These are phyloP conservation scores for Pipra filicauda DNA, from an alignment of 2,113 vertebrate species.

Conservation along the genomic window DNA sequence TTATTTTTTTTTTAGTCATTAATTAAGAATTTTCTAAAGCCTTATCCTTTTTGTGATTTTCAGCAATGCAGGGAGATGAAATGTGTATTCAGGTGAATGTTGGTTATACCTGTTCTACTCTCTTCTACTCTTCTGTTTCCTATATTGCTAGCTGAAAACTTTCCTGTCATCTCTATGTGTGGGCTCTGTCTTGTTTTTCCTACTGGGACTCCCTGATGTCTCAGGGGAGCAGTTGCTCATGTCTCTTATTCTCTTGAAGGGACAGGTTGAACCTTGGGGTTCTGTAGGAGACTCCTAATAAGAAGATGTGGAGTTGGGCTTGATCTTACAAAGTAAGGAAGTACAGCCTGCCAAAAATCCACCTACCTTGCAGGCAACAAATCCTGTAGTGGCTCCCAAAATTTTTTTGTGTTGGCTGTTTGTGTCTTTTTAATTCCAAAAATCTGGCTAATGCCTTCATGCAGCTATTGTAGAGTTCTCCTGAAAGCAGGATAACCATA, in stretches of 20 bases:
- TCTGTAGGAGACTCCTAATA: neutral
- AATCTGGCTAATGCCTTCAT: neutral
- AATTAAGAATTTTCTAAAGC: neutral
- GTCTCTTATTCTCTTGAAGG: neutral
- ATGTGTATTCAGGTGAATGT: neutral
- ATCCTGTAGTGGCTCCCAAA: neutral
- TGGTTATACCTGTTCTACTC: neutral
- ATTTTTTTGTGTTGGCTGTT: neutral
- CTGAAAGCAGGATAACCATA: conserved; percentile 7
- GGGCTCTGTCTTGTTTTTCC: neutral
- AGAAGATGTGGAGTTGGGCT: neutral
- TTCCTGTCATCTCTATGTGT: neutral
- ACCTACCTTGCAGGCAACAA: neutral
- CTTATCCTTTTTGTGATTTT: neutral
- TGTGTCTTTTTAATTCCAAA: neutral
- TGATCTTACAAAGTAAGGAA: neutral
- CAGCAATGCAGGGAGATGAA: rapidly evolving
- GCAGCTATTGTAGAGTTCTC: neutral
- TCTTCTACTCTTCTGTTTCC: neutral
- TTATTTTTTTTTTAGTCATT: neutral
- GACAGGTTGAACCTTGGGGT: neutral
- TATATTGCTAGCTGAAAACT: neutral
- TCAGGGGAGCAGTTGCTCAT: neutral
- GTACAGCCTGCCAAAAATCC: neutral
- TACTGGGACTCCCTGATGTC: neutral